Base-by-base conservation (phyloP, 1,140 invertebrate species). In the Steinernema feltiae region DNA sequence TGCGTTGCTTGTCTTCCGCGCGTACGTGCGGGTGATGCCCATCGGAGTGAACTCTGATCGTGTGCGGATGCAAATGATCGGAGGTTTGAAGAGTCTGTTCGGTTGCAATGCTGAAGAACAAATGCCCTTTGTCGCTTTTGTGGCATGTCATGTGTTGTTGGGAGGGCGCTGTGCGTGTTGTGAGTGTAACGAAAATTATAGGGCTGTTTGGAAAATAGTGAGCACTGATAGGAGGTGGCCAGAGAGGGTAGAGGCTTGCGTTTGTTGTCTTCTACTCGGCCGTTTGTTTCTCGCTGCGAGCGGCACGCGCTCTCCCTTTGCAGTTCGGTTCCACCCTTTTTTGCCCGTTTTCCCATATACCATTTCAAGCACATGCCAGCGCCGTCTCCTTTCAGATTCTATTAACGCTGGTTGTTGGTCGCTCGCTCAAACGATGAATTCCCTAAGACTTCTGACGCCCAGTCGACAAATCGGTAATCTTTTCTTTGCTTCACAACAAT, bases 91-190 rank as follows among this genome's bases (percentile, higher is more conserved):
- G 35, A 7, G 35, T 41, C 35, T 18, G 18, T 18, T 41, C 35
- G 35, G 7, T 41, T 41, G 35, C 35, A 41, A 41, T n/a, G n/a
- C n/a, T n/a, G n/a, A n/a, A n/a, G n/a, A n/a, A n/a, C n/a, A n/a
- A n/a, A n/a, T 63, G 53, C 53, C 15, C 53, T 63, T 63, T 27
- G 24, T 21, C 53, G 24, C 24, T 63, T 15, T 63, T 27, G 53
- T 27, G 53, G 24, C 24, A 63, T 63, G 53, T 63, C 53, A 63
- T 63, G 53, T 63, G 53, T 63, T 63, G 53, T 27, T 63, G 53
- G 53, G 53, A 63, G 53, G 53, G 41, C 41, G 41, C 53, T 7
- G 7, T 63, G 53, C 53, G 53, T 63, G 53, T 63, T 63, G 53
- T 63, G 15, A 27, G 53, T 63, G 53, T 63, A 63, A 63, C 7